Percentiles rank a stretch among this genome's conserved stretches.
Evolutionary conservation across 2,797 vertebrate genomes (phyloP).

Genomic region (Gymnodraco acuticeps): DNA sequence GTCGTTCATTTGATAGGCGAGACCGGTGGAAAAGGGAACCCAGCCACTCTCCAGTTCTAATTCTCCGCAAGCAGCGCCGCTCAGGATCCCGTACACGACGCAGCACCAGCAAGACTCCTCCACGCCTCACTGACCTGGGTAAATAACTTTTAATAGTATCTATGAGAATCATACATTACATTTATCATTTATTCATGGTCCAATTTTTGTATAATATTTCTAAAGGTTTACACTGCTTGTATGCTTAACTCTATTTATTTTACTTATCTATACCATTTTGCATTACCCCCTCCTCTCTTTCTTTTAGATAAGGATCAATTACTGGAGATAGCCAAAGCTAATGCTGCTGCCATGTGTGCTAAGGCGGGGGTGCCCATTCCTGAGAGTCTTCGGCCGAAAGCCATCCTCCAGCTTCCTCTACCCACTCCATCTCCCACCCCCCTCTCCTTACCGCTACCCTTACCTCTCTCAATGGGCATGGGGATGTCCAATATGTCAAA

Average conservation of each 20-base stretch:
- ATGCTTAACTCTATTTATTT: background rate
- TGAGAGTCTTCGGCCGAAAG: conserved; percentile 94
- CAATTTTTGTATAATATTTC: background rate
- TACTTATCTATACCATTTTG: background rate
- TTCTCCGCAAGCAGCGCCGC: conserved; percentile 87
- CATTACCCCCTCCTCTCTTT: conserved; percentile 10
- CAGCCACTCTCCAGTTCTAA: conserved; percentile 91
- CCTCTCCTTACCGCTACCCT: conserved; percentile 80
- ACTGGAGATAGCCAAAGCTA: conserved; percentile 99
- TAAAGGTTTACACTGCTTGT: background rate
- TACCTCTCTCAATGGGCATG: conserved; percentile 84
- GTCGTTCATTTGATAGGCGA: conserved; percentile 93
- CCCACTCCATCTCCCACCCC: conserved; percentile 83
- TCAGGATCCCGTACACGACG: conserved; percentile 85
- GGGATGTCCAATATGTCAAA: conserved; percentile 79
- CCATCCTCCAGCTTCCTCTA: conserved; percentile 88
- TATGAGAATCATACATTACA: background rate
- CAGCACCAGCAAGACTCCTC: conserved; percentile 87
- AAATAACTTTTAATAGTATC: conserved; percentile 44
- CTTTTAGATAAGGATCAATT: conserved; percentile 96
- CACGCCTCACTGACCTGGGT: conserved; percentile 96
- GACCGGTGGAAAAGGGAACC: conserved; percentile 93
- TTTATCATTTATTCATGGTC: background rate
- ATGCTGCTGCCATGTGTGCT: conserved; percentile 98
- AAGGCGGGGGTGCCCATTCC: conserved; percentile 98